These are phyloP conservation scores for Malurus alboscapulatus DNA, from an alignment of 2,113 vertebrate genomes.

Conservation along the genomic window DNA sequence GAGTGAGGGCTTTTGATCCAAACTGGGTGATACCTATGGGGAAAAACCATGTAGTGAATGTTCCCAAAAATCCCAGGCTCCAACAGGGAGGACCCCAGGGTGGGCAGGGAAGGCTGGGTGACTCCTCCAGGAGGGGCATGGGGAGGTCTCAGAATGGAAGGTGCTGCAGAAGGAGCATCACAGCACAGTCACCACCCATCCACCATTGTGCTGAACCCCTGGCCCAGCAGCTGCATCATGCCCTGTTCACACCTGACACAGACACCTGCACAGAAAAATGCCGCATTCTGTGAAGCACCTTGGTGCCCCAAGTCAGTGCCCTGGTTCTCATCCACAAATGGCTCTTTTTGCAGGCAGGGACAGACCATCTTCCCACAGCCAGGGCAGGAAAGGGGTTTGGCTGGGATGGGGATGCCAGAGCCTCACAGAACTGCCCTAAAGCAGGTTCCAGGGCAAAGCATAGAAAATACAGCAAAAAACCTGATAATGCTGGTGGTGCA, in stretches of 20 bases:
- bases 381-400: not conserved
- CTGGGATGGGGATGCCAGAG: not conserved
- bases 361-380: not conserved
- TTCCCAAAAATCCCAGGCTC: not conserved
- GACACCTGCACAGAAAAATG: not conserved
- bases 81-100: fast-evolving
- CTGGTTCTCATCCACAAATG: not conserved
- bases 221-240: not conserved
- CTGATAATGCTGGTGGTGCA: not conserved
- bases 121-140: not conserved
- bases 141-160: not conserved
- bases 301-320: not conserved
- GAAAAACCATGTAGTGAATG: not conserved
- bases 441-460: not conserved
- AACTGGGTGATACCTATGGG: fast-evolving
- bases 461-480: not conserved
- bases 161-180: not conserved
- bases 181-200: not conserved
- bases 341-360: not conserved
- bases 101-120: not conserved
- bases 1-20: not conserved
- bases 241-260: fast-evolving
- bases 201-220: fast-evolving
- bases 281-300: not conserved
- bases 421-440: not conserved